These are phyloP conservation scores for Rafetus swinhoei DNA, from an alignment of 2,113 vertebrate genomes.

Conservation along the genomic window DNA sequence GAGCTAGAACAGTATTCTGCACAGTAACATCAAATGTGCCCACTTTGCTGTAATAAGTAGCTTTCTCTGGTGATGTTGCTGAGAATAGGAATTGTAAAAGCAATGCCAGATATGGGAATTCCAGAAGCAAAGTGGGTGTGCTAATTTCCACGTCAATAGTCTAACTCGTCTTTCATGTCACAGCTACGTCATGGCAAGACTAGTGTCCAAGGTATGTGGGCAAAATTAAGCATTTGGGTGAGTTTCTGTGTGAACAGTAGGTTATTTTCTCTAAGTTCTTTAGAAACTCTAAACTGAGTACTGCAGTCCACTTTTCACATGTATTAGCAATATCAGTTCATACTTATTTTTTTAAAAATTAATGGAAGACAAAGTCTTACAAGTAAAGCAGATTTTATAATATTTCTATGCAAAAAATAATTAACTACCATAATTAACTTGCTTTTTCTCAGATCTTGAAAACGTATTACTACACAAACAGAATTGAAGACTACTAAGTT, in stretches of 20 bases:
- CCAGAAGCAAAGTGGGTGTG: not conserved
- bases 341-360: not conserved
- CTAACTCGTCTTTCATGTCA: not conserved
- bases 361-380: not conserved
- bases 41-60: not conserved
- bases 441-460: not conserved
- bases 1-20: not conserved
- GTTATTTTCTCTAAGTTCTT: not conserved
- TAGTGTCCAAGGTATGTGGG: not conserved
- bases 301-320: not conserved
- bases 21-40: not conserved
- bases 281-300: not conserved
- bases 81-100: too few relatives aligned
- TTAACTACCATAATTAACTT: not conserved
- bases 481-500: slow-evolving; percentile 41
- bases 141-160: not conserved
- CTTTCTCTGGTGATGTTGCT: too few relatives aligned
- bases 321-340: not conserved
- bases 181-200: not conserved
- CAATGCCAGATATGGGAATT: not conserved
- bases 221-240: not conserved
- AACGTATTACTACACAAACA: not conserved
- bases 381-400: not conserved
- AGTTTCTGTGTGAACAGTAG: not conserved
- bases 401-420: not conserved